Percentiles rank a stretch among this genome's conserved stretches.
phyloP scores from a whole-genome alignment of 2,888 invertebrate species.

The Herminia tarsipennalis region DNA sequence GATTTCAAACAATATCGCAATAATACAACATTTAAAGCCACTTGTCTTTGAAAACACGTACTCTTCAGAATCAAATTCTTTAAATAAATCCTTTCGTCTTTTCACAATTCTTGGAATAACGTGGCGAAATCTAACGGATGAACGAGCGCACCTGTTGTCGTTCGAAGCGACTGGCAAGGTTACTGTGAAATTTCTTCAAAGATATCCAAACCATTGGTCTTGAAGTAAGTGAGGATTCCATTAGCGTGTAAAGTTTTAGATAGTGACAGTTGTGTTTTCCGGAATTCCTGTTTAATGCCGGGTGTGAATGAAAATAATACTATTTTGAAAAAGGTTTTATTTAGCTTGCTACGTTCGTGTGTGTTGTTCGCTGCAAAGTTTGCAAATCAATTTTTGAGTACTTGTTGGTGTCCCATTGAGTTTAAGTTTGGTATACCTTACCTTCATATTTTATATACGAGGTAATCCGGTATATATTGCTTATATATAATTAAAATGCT shows the following conservation, averaged over 20 bases:
- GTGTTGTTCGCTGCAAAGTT: too few species aligned
- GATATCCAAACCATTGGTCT: constrained; percentile 24
- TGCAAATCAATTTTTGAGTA: too few species aligned
- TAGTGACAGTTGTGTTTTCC: not conserved
- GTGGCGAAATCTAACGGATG: not conserved
- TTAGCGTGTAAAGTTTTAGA: constrained; percentile 11
- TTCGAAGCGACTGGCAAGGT: constrained; percentile 10
- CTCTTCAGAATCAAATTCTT: not conserved
- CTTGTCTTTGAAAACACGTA: not conserved
- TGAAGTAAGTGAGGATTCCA: constrained; percentile 20
- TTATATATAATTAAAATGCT: too few species aligned
- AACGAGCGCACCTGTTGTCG: constrained; percentile 11
- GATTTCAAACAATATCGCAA: too few species aligned
- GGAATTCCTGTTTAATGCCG: not conserved
- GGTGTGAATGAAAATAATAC: not conserved
- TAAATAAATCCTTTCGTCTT: not conserved
- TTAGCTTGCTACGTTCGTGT: too few species aligned
- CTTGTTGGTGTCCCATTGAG: too few species aligned
- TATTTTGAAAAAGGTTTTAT: too few species aligned
- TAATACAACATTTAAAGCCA: too few species aligned
- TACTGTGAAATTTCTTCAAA: constrained; percentile 41
- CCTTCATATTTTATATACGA: too few species aligned
- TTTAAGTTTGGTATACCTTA: too few species aligned
- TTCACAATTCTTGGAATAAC: constrained; percentile 1
- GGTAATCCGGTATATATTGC: too few species aligned